Conservation (phyloP, 2,888 invertebrate species). For the Lasioglossum vierecki region DNA sequence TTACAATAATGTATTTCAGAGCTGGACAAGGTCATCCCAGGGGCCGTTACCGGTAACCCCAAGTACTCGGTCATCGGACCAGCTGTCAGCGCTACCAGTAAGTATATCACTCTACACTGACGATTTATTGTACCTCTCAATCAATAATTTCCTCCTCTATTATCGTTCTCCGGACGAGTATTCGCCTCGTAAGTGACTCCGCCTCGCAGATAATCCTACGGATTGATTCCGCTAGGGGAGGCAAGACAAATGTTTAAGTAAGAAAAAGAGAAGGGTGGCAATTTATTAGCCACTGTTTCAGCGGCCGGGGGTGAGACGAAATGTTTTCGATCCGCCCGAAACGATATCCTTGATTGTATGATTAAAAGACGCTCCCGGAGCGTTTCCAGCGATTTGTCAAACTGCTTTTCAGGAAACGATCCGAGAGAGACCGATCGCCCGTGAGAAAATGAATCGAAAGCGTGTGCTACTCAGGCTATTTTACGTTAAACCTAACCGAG, state of each 20-base stretch:
- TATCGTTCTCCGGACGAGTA: constrained; percentile 7
- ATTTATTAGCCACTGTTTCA: constrained; percentile 25
- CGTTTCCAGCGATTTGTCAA: neutral
- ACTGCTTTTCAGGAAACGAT: neutral
- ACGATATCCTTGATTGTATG: constrained; percentile 5
- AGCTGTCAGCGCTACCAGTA: constrained; percentile 91
- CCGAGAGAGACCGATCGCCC: neutral
- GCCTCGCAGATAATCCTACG: constrained; percentile 39
- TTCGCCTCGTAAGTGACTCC: constrained; percentile 30
- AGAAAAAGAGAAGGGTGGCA: constrained; percentile 15
- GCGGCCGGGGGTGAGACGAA: neutral
- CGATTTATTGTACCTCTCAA: constrained; percentile 68
- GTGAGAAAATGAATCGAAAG: neutral
- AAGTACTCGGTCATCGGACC: constrained; percentile 87
- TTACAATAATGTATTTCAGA: constrained; percentile 84
- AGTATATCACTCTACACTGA: constrained; percentile 82
- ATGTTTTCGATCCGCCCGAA: constrained; percentile 20
- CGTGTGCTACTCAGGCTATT: neutral
- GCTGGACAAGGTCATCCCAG: constrained; percentile 83
- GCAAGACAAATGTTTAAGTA: constrained; percentile 30
- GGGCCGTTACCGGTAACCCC: constrained; percentile 82
- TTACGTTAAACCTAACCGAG: neutral
- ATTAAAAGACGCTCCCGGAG: neutral
- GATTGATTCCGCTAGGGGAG: constrained; percentile 6
- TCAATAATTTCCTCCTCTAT: constrained; percentile 61